A percentile compares a stretch with the other conserved stretches of the same genome.
Conservation (phyloP, 2,113 vertebrate genomes). For the Nyctereutes procyonoides region DNA sequence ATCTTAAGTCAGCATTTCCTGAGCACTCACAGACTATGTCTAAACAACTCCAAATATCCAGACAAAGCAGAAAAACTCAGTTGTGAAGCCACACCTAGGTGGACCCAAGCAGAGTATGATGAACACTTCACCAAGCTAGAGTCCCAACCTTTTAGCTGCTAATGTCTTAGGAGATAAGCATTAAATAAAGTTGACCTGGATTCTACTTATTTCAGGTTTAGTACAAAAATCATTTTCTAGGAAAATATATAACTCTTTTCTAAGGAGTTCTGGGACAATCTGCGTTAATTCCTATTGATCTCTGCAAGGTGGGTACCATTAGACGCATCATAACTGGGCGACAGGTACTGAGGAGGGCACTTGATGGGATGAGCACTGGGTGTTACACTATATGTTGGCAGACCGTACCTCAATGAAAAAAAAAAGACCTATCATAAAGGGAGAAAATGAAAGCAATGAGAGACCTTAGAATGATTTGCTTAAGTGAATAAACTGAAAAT, state of each 20-base stretch:
- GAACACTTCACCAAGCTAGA: neutral
- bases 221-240: neutral
- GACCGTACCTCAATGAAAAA: too few relatives aligned
- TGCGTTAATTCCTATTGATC: neutral
- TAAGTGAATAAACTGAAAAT: neutral
- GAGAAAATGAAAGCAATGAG: neutral
- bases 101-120: neutral
- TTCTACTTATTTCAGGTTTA: slow-evolving; percentile 18
- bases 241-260: neutral
- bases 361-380: too few relatives aligned
- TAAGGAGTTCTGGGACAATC: neutral
- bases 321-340: too few relatives aligned
- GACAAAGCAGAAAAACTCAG: neutral
- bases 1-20: slow-evolving; percentile 49
- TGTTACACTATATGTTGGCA: too few relatives aligned
- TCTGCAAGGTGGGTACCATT: neutral
- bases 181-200: neutral
- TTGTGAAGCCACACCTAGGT: neutral
- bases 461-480: neutral
- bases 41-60: slow-evolving; percentile 28
- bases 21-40: neutral
- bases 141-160: neutral
- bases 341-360: too few relatives aligned
- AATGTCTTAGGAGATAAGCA: neutral
- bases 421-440: neutral